Conservation (phyloP, 2,888 invertebrate genomes). For the Xanthia togata region DNA sequence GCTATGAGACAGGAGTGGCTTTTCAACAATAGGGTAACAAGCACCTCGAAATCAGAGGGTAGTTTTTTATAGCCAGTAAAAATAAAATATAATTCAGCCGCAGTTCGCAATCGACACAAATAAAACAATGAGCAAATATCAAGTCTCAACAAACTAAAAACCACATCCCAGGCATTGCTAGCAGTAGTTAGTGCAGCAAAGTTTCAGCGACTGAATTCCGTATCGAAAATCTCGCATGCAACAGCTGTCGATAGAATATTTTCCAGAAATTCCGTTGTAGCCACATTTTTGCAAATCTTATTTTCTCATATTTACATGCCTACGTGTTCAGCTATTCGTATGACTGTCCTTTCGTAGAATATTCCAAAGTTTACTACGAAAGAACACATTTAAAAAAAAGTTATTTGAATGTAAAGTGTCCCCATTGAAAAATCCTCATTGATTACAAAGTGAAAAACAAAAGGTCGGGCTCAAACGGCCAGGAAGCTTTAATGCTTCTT, state of each 20-base stretch:
- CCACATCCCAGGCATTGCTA: slow-evolving; percentile 20
- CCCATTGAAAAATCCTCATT: slow-evolving; percentile 59
- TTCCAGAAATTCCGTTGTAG: slow-evolving; percentile 74
- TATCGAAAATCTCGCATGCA: slow-evolving; percentile 74
- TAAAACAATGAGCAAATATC: slow-evolving; percentile 21
- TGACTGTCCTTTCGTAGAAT: slow-evolving; percentile 8
- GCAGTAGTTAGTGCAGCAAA: slow-evolving; percentile 33
- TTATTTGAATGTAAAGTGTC: slow-evolving; percentile 32
- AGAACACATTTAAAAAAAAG: neutral
- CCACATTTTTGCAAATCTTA: slow-evolving; percentile 72
- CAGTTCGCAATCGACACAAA: slow-evolving; percentile 8
- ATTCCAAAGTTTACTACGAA: slow-evolving; percentile 14
- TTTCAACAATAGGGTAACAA: neutral
- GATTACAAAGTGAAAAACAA: slow-evolving; percentile 75
- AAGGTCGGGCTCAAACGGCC: slow-evolving; percentile 70
- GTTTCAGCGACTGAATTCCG: slow-evolving; percentile 68
- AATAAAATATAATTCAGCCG: neutral
- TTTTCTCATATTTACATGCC: slow-evolving; percentile 62
- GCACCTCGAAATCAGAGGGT: neutral
- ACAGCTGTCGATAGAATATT: slow-evolving; percentile 82
- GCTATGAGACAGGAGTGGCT: neutral
- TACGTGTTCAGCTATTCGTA: slow-evolving; percentile 28
- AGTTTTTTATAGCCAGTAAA: neutral
- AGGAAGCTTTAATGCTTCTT: slow-evolving; percentile 82
- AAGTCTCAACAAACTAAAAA: slow-evolving; percentile 34